Percentiles rank a stretch among this genome's conserved stretches.
Conservation (phyloP, 2,888 invertebrate species). For the Synergus itoensis region DNA sequence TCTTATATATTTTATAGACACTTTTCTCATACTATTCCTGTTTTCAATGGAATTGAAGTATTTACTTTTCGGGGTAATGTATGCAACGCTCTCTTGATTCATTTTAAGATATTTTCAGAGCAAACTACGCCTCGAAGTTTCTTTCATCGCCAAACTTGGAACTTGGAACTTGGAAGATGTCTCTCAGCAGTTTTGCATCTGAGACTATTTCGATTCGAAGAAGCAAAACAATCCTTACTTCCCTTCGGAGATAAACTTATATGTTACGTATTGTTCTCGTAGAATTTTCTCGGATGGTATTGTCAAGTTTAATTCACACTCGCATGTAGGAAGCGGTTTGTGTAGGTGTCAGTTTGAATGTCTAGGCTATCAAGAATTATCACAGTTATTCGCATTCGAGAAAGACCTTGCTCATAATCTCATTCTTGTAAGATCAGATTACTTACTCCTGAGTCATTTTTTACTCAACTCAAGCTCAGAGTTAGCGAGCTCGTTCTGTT, state of each 20-base stretch:
- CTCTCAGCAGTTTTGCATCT: slow-evolving; percentile 28
- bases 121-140: background rate
- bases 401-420: slow-evolving; percentile 29
- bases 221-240: slow-evolving; percentile 25
- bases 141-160: background rate
- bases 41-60: background rate
- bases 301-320: slow-evolving; percentile 11
- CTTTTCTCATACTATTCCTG: background rate
- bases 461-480: background rate
- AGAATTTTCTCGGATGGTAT: slow-evolving; percentile 26
- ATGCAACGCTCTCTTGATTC: slow-evolving; percentile 12
- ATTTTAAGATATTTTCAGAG: background rate
- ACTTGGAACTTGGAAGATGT: background rate
- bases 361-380: slow-evolving; percentile 15
- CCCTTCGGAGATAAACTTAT: slow-evolving; percentile 10
- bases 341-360: slow-evolving; percentile 20
- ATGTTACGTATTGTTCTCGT: slow-evolving; percentile 1
- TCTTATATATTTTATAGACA: slow-evolving; percentile 1
- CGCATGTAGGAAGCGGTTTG: slow-evolving; percentile 24
- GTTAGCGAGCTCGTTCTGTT: no score
- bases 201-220: slow-evolving; percentile 16
- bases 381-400: slow-evolving; percentile 16
- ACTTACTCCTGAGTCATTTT: background rate
- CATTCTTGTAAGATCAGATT: slow-evolving; percentile 25
- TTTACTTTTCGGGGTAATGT: background rate